Evolutionary conservation across 2,797 vertebrate species (phyloP), one percentile per base, ranked within the genome.

Genomic region (Glyptemys insculpta): DNA sequence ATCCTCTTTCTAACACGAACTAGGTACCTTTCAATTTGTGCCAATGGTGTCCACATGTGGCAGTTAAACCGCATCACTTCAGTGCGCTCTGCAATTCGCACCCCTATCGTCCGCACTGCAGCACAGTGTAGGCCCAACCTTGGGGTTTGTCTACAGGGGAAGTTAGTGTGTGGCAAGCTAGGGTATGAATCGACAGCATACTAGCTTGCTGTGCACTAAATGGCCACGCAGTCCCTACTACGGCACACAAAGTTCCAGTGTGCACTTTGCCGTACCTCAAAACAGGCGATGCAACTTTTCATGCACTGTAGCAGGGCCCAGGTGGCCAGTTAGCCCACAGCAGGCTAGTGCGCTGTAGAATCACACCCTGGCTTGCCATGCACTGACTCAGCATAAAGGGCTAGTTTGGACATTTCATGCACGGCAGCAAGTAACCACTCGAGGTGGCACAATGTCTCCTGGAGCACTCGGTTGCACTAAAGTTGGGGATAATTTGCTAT

Each of bases 371-470:
- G 59, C 59, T 34, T 34, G 3, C 59, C 59, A 34, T 16, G 15
- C 59, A 62, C 15, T 34, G 7, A 34, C 31, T 34, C 59, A 62
- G 14, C 31, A 18, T 8, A 8, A 34, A 62, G 31, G 59, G 29
- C 15, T 62, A 34, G 31, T 34, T 7, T 14, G 59, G 37, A n/a
- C 2, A 3, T 16, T 85, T 41, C 52, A 41, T 54, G 56, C 10
- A 1, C 2, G 19, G 37, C 12, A 82, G 50, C 0, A 1, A 59
- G 25, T 15, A 47, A 89, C 81, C 59, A 52, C 54, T 0, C 8
- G 59, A 62, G 86, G 21, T 34, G 88, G 25, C 74, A n/a, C 80
- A 47, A 12, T 56, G 27, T 37, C 52, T 86, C 53, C 79, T 80
- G 29, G 14, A 57, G 11, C 3, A 25, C 37, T 29, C 8, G 41